Conservation (phyloP, 2,797 vertebrate species). For the Gallinago stenura region DNA sequence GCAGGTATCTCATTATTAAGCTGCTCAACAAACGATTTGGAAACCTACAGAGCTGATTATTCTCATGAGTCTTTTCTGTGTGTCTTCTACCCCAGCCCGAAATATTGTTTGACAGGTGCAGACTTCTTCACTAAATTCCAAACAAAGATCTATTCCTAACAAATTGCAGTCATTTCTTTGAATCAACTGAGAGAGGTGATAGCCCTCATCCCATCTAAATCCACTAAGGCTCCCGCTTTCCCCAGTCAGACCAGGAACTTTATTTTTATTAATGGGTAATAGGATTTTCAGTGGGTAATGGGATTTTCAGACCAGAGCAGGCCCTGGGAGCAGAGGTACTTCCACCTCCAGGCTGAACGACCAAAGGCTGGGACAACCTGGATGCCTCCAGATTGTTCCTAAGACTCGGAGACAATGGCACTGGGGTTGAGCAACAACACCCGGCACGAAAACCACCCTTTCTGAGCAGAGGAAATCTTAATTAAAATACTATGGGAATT, state of each 20-base stretch:
- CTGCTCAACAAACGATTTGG: not conserved
- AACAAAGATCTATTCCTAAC: not conserved
- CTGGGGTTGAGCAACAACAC: not conserved
- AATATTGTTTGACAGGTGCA: not conserved
- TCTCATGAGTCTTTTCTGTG: not conserved
- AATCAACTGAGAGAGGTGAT: not conserved
- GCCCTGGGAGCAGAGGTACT: not conserved
- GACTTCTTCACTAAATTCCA: not conserved
- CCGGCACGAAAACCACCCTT: not conserved
- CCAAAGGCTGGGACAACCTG: rapidly evolving
- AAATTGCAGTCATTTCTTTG: not conserved
- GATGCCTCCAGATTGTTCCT: not conserved
- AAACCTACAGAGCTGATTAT: not conserved
- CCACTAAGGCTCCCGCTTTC: not conserved
- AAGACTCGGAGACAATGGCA: rapidly evolving
- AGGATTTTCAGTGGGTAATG: not conserved
- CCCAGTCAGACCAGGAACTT: not conserved
- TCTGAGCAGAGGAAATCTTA: not conserved
- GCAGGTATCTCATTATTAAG: not conserved
- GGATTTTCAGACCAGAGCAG: not conserved
- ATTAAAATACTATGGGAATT: not conserved
- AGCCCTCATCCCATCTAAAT: not conserved
- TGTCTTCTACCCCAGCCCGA: not conserved
- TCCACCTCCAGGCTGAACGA: not conserved
- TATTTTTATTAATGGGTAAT: not conserved